Evolutionary conservation across 2,113 vertebrate genomes (phyloP).

Genomic region (Hippocampus mohnikei): DNA sequence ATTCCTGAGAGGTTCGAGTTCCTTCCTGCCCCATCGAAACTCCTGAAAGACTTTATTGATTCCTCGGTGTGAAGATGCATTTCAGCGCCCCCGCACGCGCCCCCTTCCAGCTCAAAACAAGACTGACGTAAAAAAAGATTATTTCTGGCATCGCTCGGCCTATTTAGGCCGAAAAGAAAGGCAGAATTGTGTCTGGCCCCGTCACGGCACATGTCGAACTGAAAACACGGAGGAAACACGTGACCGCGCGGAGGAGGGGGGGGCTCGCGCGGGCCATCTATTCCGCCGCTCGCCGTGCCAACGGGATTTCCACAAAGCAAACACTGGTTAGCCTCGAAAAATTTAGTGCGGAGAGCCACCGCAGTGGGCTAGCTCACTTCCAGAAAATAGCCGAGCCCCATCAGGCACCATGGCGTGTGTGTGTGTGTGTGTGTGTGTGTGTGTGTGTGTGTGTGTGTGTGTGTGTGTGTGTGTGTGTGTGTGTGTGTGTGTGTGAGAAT

Average conservation of each 20-base stretch:
- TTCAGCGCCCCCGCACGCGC: neutral
- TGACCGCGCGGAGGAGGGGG: slow-evolving; percentile 32
- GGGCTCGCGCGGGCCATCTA: slow-evolving; percentile 48
- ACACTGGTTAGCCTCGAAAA: slow-evolving; percentile 72
- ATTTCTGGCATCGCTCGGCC: slow-evolving; percentile 1
- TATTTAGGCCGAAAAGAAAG: neutral
- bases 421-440: slow-evolving; percentile 19
- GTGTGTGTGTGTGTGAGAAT: slow-evolving; percentile 24
- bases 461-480: slow-evolving; percentile 17
- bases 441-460: slow-evolving; percentile 27
- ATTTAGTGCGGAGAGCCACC: slow-evolving; percentile 68
- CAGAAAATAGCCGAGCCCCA: slow-evolving; percentile 53
- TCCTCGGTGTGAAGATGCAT: neutral
- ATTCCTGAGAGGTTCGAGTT: slow-evolving; percentile 30
- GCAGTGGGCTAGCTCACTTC: slow-evolving; percentile 60
- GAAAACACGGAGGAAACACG: slow-evolving; percentile 14
- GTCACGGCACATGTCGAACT: neutral
- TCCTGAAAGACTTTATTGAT: neutral
- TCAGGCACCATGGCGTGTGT: slow-evolving; percentile 27
- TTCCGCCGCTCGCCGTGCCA: slow-evolving; percentile 59
- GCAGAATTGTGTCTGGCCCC: neutral
- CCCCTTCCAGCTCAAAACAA: neutral
- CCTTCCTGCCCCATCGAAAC: neutral
- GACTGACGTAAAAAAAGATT: neutral
- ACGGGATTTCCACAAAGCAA: slow-evolving; percentile 76